These are phyloP conservation scores for Sceloporus tristichus DNA, from an alignment of 2,113 vertebrate genomes.

Conservation along the genomic window DNA sequence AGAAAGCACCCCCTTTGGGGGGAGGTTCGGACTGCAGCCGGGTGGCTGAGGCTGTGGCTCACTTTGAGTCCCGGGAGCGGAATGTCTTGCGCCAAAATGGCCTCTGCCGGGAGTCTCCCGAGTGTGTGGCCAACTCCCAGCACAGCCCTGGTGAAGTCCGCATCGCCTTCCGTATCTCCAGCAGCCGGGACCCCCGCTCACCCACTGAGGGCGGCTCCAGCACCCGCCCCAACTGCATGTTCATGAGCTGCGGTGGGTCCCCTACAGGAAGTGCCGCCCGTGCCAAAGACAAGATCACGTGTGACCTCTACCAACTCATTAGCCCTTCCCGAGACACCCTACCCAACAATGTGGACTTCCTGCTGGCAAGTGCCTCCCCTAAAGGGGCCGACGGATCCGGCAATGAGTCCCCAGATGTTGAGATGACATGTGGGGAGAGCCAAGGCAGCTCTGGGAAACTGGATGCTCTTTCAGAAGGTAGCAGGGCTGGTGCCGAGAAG, in stretches of 20 bases:
- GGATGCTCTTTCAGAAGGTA: neutral
- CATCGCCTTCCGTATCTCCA: conserved; percentile 93
- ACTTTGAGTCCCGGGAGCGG: conserved; percentile 86
- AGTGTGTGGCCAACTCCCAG: conserved; percentile 13
- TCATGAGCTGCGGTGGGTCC: conserved; percentile 84
- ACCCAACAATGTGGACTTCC: conserved; percentile 75
- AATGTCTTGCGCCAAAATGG: conserved; percentile 66
- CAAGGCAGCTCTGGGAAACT: rapidly evolving
- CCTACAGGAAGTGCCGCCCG: conserved; percentile 64
- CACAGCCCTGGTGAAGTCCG: conserved; percentile 82
- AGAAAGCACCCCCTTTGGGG: neutral
- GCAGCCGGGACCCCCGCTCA: conserved; percentile 78
- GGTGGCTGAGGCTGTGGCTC: conserved; percentile 91
- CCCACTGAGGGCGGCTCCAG: conserved; percentile 74
- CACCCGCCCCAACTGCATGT: conserved; percentile 81
- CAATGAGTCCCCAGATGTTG: neutral
- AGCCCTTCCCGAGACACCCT: conserved; percentile 86
- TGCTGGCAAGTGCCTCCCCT: conserved; percentile 78
- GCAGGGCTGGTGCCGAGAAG: conserved; percentile 23
- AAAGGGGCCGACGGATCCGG: neutral
- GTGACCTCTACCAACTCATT: conserved; percentile 94
- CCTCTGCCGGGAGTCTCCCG: conserved; percentile 56
- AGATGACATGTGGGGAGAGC: neutral
- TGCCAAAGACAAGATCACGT: conserved; percentile 95
- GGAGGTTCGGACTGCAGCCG: conserved; percentile 78